Percentiles rank a stretch among this genome's conserved stretches.
phyloP scores from a whole-genome alignment of 2,888 invertebrate species.

The Agapetus fuscipes region DNA sequence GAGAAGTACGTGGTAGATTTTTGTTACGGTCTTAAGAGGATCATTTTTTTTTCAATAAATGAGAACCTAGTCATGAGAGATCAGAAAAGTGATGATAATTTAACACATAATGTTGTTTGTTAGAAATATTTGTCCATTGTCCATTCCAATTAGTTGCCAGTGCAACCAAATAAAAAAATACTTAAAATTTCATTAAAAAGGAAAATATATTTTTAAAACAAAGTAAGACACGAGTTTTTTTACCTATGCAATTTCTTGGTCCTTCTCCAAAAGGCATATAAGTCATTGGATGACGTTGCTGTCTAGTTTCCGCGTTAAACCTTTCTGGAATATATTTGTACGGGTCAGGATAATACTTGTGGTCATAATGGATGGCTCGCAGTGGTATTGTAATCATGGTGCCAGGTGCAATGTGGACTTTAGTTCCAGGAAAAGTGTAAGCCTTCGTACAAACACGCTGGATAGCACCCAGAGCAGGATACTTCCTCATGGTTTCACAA shows the following conservation, averaged over 20 bases:
- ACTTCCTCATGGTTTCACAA: constrained; percentile 37
- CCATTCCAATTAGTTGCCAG: not conserved
- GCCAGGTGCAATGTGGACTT: constrained; percentile 29
- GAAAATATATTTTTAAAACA: not conserved
- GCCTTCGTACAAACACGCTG: constrained; percentile 28
- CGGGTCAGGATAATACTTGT: constrained; percentile 8
- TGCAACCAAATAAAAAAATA: not conserved
- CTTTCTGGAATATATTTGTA: constrained; percentile 9
- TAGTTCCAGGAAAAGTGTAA: constrained; percentile 31
- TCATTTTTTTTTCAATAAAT: too few relatives aligned
- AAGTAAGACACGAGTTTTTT: not conserved
- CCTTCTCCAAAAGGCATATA: constrained; percentile 9
- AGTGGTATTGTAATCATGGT: constrained; percentile 13
- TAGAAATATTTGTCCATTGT: too few relatives aligned
- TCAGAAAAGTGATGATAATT: too few relatives aligned
- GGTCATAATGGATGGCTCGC: constrained; percentile 8
- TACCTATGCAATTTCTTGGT: constrained; percentile 9
- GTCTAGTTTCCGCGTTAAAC: constrained; percentile 2
- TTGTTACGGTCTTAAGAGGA: too few relatives aligned
- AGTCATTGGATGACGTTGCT: constrained; percentile 7
- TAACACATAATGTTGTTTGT: too few relatives aligned
- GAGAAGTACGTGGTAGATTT: too few relatives aligned
- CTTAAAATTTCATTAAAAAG: constrained; percentile 2
- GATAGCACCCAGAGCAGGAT: constrained; percentile 33
- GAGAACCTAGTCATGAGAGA: too few relatives aligned